Conservation (phyloP, 2,113 vertebrate genomes). For the Perca fluviatilis region DNA sequence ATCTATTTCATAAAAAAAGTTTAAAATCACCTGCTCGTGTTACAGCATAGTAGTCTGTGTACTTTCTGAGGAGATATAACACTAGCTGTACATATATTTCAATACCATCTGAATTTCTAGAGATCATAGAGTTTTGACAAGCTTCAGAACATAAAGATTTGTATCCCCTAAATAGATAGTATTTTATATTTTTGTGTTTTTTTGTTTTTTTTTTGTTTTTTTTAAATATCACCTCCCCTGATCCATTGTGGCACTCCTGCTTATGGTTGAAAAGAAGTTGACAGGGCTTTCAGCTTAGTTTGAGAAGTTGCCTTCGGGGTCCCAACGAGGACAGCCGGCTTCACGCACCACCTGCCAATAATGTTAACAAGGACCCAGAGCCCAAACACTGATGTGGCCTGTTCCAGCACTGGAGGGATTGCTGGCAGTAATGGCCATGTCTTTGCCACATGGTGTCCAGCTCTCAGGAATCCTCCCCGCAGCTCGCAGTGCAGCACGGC, state of each 20-base stretch:
- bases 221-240: not conserved
- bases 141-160: not conserved
- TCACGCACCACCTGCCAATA: constrained; percentile 81
- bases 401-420: constrained; percentile 65
- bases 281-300: constrained; percentile 66
- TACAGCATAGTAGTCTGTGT: no score
- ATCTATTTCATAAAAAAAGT: not conserved
- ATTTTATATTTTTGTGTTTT: constrained; percentile 7
- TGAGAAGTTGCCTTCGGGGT: constrained; percentile 68
- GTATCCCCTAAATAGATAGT: not conserved
- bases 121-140: not conserved
- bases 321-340: constrained; percentile 73
- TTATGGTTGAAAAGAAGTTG: constrained; percentile 45
- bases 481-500: constrained; percentile 35
- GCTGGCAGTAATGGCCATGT: constrained; percentile 69
- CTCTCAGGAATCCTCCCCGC: constrained; percentile 63
- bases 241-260: constrained; percentile 12
- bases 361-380: constrained; percentile 74
- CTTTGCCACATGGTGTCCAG: constrained; percentile 75
- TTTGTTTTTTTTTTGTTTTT: not conserved
- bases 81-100: not conserved
- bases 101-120: not conserved
- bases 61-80: not conserved
- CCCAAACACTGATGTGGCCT: constrained; percentile 52
- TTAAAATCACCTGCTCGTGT: not conserved